Percentiles rank a stretch among this genome's conserved stretches.
These are phyloP conservation scores for Marmota monax DNA, from an alignment of 2,113 vertebrate genomes.

Conservation along the genomic window DNA sequence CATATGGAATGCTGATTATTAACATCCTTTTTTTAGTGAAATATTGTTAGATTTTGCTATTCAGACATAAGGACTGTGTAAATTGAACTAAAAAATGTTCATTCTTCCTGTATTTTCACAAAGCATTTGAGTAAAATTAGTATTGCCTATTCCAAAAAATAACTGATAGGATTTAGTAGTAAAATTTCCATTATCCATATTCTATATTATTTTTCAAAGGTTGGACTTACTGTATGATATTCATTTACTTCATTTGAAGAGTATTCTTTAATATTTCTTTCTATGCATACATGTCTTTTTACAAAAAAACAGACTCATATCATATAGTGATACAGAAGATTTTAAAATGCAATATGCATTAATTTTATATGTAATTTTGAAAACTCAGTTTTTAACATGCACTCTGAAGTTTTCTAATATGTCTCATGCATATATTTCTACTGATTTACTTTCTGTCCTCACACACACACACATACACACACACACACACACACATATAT, in stretches of 20 bases:
- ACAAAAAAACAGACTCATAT: too few relatives aligned
- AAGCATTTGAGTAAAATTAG: neutral
- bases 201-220: neutral
- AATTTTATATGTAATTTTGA: neutral
- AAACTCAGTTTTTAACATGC: neutral
- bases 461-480: accelerated
- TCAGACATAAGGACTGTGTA: neutral
- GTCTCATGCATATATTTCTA: neutral
- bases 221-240: neutral
- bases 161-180: neutral
- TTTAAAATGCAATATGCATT: neutral
- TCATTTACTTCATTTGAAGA: neutral
- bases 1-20: neutral
- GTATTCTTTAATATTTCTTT: neutral
- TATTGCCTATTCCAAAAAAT: neutral
- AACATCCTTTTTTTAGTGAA: neutral
- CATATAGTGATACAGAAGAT: too few relatives aligned
- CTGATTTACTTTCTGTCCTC: neutral
- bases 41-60: neutral
- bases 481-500: too few relatives aligned
- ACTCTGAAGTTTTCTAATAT: too few relatives aligned
- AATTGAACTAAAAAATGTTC: neutral
- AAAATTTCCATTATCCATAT: neutral
- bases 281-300: too few relatives aligned
- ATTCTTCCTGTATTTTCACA: neutral